Evolutionary conservation across 2,797 vertebrate genomes (phyloP).

Genomic region (Falco columbarius): DNA sequence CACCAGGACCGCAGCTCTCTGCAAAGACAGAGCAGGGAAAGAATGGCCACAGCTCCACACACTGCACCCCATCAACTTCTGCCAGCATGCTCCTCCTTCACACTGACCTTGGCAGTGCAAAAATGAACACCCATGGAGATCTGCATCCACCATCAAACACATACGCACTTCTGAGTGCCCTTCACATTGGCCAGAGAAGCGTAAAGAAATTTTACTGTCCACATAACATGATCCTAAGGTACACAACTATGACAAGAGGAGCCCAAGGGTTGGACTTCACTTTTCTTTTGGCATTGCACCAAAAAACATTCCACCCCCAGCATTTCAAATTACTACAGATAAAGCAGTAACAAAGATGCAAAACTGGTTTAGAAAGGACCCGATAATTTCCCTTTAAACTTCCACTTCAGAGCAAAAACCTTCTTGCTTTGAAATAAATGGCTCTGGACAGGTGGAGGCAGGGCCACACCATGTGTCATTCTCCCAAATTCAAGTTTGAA

Average conservation of each 20-base stretch:
- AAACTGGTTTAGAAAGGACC: constrained; percentile 37
- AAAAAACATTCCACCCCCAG: neutral
- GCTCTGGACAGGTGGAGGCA: neutral
- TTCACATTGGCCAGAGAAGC: neutral
- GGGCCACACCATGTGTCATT: neutral
- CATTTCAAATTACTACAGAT: constrained; percentile 27
- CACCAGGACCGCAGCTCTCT: no score
- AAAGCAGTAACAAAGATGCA: constrained; percentile 18
- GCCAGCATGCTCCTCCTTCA: neutral
- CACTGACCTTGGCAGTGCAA: neutral
- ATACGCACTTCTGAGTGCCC: neutral
- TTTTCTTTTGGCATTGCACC: neutral
- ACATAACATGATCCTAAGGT: neutral
- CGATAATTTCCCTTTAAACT: constrained; percentile 30
- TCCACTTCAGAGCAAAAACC: constrained; percentile 8
- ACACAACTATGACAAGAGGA: neutral
- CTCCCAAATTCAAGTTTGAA: neutral
- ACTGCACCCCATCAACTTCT: neutral
- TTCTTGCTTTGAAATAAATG: constrained; percentile 34
- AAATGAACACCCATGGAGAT: neutral
- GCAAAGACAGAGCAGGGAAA: neutral
- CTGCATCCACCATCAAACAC: neutral
- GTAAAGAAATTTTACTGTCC: neutral
- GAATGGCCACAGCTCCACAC: rapidly evolving
- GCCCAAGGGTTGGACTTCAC: neutral